Percentiles rank a stretch among this genome's conserved stretches.
Evolutionary conservation across 2,113 vertebrate species (phyloP).

Genomic region (Morphnarchus princeps): DNA sequence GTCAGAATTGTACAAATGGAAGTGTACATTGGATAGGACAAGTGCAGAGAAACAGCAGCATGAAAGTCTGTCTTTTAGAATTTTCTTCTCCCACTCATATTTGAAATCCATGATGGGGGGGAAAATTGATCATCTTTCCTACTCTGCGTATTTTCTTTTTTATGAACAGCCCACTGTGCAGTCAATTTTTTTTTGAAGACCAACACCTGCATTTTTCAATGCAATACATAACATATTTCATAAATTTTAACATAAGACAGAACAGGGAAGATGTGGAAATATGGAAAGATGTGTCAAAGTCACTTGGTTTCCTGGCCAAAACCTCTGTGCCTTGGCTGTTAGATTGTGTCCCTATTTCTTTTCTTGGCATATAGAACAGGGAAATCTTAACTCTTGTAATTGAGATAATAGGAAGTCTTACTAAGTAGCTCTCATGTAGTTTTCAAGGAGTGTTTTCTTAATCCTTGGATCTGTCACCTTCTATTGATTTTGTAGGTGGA

Average conservation of each 20-base stretch:
- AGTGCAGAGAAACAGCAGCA: not conserved
- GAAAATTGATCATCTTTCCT: accelerated
- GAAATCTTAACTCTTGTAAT: not conserved
- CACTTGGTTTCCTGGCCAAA: not conserved
- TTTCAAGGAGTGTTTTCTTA: not conserved
- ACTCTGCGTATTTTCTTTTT: not conserved
- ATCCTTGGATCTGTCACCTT: not conserved
- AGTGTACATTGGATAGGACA: not conserved
- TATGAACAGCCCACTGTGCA: not conserved
- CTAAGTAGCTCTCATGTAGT: not conserved
- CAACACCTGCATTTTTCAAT: not conserved
- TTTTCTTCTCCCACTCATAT: not conserved
- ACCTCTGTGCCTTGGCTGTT: not conserved
- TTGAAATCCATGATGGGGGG: not conserved
- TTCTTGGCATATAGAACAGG: not conserved
- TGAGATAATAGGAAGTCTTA: not conserved
- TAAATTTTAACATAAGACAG: not conserved
- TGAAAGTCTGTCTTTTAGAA: not conserved
- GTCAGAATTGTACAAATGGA: not conserved
- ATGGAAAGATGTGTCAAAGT: not conserved
- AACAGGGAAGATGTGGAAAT: not conserved
- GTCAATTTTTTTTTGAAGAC: not conserved
- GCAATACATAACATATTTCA: not conserved
- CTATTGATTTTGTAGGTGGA: not conserved
- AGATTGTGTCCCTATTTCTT: not conserved